phyloP scores from a whole-genome alignment of 2,888 invertebrate species.

The Leptogaster cylindrica region DNA sequence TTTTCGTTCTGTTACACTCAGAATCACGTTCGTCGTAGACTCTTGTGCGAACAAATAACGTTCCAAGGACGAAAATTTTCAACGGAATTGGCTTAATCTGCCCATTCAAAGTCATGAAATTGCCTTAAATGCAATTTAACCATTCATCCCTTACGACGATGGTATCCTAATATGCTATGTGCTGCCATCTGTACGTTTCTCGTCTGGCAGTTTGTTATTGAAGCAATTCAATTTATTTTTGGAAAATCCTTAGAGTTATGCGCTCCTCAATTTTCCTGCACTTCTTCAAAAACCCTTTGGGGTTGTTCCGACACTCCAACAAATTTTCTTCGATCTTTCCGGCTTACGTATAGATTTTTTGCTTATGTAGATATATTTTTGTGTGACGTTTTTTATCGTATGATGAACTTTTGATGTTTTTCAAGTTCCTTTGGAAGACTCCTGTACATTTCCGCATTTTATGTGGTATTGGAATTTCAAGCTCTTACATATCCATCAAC shows the following conservation, averaged over 20 bases:
- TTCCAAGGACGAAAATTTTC: no score
- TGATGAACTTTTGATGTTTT: no score
- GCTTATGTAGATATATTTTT: neutral
- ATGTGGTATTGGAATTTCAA: no score
- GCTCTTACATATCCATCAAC: no score
- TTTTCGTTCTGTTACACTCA: no score
- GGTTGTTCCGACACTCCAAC: neutral
- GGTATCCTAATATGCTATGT: neutral
- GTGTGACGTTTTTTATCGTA: neutral
- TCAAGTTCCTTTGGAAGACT: no score
- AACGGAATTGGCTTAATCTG: conserved; percentile 20
- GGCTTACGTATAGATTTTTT: conserved; percentile 6
- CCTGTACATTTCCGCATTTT: no score
- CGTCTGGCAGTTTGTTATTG: conserved; percentile 41
- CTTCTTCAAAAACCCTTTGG: neutral
- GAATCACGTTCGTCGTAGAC: no score
- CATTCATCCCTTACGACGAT: conserved; percentile 31
- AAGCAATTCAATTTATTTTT: conserved; percentile 45
- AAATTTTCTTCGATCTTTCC: neutral
- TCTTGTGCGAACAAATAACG: no score
- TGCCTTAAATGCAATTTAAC: conserved; percentile 46
- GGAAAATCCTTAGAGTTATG: no score
- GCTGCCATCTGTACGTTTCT: neutral
- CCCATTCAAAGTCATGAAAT: conserved; percentile 40
- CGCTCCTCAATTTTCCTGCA: neutral